Percentiles rank a stretch among this genome's conserved stretches.
Evolutionary conservation across 2,888 invertebrate species (phyloP).

Genomic region (Dynastes maya): DNA sequence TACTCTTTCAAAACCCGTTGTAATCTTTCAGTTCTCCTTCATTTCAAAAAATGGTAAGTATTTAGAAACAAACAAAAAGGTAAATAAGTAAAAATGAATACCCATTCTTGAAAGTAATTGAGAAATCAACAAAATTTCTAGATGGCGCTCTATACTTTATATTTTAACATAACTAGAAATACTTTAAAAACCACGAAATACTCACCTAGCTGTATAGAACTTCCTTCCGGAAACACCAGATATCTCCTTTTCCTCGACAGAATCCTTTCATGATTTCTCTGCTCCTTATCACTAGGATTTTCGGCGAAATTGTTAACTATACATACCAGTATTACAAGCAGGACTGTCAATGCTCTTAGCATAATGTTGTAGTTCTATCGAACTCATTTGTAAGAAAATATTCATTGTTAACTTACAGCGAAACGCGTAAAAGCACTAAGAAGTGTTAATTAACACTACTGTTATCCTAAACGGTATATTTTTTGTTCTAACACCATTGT

Average conservation of each 20-base stretch:
- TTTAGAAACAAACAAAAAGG: too few relatives aligned
- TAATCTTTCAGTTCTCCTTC: too few relatives aligned
- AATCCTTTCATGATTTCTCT: slow-evolving; percentile 42
- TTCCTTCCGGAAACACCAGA: slow-evolving; percentile 70
- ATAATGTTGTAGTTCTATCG: slow-evolving; percentile 12
- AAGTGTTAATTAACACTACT: slow-evolving; percentile 31
- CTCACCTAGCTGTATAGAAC: slow-evolving; percentile 69
- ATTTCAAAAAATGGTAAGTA: too few relatives aligned
- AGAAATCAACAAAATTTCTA: too few relatives aligned
- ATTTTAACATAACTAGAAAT: too few relatives aligned
- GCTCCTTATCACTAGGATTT: neutral
- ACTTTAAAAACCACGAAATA: neutral
- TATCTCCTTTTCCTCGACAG: slow-evolving; percentile 66
- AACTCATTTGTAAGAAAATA: slow-evolving; percentile 34
- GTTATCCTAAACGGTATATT: slow-evolving; percentile 25
- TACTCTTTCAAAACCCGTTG: too few relatives aligned
- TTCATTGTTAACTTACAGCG: neutral
- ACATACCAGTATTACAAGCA: neutral
- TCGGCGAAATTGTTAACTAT: neutral
- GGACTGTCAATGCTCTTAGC: slow-evolving; percentile 13
- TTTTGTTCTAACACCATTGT: slow-evolving; percentile 14
- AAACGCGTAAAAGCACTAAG: neutral
- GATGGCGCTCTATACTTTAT: too few relatives aligned
- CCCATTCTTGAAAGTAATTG: too few relatives aligned
- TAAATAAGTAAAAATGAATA: too few relatives aligned